Evolutionary conservation across 2,888 invertebrate species (phyloP).

Genomic region (Sisyra nigra): DNA sequence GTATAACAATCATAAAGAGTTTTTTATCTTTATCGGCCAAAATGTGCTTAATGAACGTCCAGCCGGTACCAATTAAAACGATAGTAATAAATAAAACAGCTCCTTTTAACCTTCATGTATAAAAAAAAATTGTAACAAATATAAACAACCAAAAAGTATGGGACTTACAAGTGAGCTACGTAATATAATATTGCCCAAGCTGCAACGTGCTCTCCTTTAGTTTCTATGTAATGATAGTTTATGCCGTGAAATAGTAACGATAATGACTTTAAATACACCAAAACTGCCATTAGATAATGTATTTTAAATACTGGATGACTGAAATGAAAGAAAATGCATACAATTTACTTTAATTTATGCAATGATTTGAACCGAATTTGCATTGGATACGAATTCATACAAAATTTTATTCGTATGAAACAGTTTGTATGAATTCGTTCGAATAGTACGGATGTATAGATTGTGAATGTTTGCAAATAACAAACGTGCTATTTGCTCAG

Average conservation of each 20-base stretch:
- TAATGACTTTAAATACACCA: conserved; percentile 82
- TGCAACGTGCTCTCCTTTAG: conserved; percentile 82
- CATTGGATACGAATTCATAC: not conserved
- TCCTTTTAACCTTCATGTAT: conserved; percentile 74
- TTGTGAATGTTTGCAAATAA: too few relatives aligned
- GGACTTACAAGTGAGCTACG: conserved; percentile 84
- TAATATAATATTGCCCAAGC: conserved; percentile 97
- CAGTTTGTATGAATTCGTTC: not conserved
- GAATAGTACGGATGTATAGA: too few relatives aligned
- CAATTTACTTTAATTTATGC: not conserved
- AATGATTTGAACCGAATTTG: not conserved
- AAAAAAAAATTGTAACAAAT: conserved; percentile 13
- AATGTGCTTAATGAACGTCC: conserved; percentile 97
- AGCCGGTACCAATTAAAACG: conserved; percentile 92
- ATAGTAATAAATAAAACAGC: conserved; percentile 91
- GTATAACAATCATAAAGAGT: conserved; percentile 93
- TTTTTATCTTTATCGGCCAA: conserved; percentile 92
- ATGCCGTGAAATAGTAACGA: conserved; percentile 91
- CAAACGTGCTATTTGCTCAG: too few relatives aligned
- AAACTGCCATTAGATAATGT: conserved; percentile 89
- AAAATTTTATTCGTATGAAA: too few relatives aligned
- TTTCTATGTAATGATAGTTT: conserved; percentile 87
- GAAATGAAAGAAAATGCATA: conserved; percentile 16
- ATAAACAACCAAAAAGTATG: conserved; percentile 5
- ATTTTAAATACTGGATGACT: conserved; percentile 82